A percentile compares a stretch with the other conserved stretches of the same genome.
Conservation (phyloP, 2,797 vertebrate genomes). For the Leptodactylus fallax region DNA sequence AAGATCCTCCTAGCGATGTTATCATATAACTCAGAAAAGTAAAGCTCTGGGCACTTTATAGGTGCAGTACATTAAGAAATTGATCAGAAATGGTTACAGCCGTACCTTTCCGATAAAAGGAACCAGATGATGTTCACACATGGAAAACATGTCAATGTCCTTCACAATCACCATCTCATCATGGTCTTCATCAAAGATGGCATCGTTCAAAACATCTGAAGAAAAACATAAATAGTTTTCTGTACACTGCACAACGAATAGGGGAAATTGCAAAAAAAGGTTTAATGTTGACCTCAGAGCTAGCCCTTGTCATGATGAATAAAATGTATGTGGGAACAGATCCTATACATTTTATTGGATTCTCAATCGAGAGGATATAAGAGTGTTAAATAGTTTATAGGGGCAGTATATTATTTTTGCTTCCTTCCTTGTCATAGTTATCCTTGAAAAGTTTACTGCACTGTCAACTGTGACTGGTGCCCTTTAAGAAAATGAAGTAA, state of each 20-base stretch:
- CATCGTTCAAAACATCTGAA: conserved; percentile 93
- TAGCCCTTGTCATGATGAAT: neutral
- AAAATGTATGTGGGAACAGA: neutral
- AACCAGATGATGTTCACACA: conserved; percentile 98
- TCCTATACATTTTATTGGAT: neutral
- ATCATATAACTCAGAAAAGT: neutral
- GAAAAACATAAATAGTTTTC: neutral
- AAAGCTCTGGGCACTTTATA: neutral
- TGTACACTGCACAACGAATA: neutral
- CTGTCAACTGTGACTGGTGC: neutral
- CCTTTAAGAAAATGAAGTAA: conserved; percentile 13
- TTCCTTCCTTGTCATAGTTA: neutral
- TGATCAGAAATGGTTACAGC: neutral
- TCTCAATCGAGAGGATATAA: neutral
- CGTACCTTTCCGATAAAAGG: conserved; percentile 96
- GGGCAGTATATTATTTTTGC: neutral
- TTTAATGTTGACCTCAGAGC: neutral
- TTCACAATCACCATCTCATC: conserved; percentile 99
- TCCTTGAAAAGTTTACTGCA: neutral
- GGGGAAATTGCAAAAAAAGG: neutral
- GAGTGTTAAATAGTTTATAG: no score
- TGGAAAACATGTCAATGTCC: conserved; percentile 99
- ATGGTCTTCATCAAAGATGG: conserved; percentile 97
- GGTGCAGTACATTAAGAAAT: neutral
- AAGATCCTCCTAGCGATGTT: neutral